These are phyloP conservation scores for Emydocephalus ijimae DNA, from an alignment of 2,113 vertebrate genomes.

Conservation along the genomic window DNA sequence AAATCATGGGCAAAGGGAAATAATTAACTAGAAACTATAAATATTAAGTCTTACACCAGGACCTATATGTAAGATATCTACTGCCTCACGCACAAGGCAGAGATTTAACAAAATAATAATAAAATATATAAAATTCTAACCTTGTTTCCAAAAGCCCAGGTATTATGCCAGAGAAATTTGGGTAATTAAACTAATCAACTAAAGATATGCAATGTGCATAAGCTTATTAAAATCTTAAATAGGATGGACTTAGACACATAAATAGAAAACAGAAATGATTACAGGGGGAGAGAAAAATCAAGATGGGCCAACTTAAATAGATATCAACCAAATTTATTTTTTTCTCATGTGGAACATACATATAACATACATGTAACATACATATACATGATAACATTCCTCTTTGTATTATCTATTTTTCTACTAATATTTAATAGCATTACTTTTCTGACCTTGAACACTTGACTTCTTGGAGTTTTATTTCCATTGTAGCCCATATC, in stretches of 20 bases:
- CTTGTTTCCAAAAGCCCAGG: neutral
- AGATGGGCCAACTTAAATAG: conserved; percentile 54
- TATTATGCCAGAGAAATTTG: neutral
- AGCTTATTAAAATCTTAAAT: neutral
- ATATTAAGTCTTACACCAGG: neutral
- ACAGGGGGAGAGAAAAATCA: conserved; percentile 38
- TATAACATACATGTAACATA: too few relatives aligned
- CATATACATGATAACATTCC: conserved; percentile 74
- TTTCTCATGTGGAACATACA: conserved; percentile 71
- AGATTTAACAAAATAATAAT: too few relatives aligned
- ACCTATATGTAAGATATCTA: neutral
- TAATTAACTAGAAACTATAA: neutral
- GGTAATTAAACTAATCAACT: neutral
- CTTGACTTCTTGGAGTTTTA: conserved; percentile 96
- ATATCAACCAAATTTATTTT: conserved; percentile 71
- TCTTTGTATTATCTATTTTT: conserved; percentile 75
- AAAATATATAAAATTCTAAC: neutral
- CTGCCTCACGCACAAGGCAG: neutral
- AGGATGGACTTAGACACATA: conserved; percentile 15
- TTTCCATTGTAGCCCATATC: conserved; percentile 99
- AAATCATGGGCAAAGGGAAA: neutral
- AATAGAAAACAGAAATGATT: conserved; percentile 31
- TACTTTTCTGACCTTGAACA: conserved; percentile 93
- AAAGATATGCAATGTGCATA: neutral
- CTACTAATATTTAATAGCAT: conserved; percentile 68